phyloP scores from a whole-genome alignment of 2,888 invertebrate species.

The Habrosyne pyritoides region DNA sequence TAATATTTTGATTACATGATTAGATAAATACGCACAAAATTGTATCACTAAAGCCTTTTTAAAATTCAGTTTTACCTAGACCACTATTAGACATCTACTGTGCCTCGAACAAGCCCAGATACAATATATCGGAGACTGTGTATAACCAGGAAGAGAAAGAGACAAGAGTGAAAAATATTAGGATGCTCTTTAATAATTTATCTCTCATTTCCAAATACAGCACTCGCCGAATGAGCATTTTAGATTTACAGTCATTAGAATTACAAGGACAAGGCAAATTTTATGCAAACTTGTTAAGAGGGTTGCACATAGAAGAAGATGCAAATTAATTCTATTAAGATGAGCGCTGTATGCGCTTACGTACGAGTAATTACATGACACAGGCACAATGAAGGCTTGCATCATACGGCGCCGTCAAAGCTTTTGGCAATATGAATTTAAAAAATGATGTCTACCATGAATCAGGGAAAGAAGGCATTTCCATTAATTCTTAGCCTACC shows the following conservation, averaged over 20 bases:
- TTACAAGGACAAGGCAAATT: constrained; percentile 36
- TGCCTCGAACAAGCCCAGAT: no score
- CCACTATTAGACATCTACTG: no score
- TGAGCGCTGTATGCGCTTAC: constrained; percentile 63
- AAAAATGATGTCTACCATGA: constrained; percentile 58
- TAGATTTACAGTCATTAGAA: constrained; percentile 26
- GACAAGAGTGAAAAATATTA: no score
- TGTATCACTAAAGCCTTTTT: no score
- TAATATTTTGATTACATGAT: not conserved
- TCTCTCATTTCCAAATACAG: not conserved
- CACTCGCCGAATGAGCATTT: constrained; percentile 12
- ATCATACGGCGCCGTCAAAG: constrained; percentile 35
- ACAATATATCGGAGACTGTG: not conserved
- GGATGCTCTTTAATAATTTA: not conserved
- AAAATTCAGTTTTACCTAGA: no score
- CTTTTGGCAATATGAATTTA: constrained; percentile 23
- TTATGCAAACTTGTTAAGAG: constrained; percentile 67
- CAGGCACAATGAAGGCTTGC: constrained; percentile 41
- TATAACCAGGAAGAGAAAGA: not conserved
- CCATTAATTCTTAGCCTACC: constrained; percentile 77
- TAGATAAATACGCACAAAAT: not conserved
- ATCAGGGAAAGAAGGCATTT: constrained; percentile 68
- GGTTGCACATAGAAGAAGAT: constrained; percentile 63
- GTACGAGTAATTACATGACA: constrained; percentile 58
- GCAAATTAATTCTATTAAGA: constrained; percentile 74